phyloP scores from a whole-genome alignment of 2,113 vertebrate species.

The Casuarius casuarius region DNA sequence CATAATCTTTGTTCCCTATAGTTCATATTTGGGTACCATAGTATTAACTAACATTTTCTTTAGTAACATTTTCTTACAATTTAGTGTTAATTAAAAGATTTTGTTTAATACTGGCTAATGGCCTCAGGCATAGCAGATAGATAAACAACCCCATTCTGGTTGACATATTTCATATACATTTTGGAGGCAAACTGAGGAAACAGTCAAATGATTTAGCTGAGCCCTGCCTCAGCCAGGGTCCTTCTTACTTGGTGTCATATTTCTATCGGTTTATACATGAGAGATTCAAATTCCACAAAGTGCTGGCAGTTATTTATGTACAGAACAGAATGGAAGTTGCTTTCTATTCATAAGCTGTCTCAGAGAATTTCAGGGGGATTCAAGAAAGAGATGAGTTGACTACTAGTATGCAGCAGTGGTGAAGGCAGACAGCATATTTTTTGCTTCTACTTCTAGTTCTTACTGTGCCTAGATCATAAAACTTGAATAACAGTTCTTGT shows the following conservation, averaged over 20 bases:
- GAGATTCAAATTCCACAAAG: not conserved
- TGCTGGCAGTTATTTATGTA: not conserved
- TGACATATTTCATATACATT: not conserved
- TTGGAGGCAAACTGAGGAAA: not conserved
- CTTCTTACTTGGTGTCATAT: not conserved
- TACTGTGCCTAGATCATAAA: not conserved
- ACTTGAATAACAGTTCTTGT: not conserved
- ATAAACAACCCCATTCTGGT: not conserved
- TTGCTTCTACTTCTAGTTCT: not conserved
- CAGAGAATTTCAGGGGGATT: not conserved
- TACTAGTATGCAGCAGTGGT: not conserved
- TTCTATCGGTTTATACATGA: not conserved
- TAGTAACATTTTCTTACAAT: not conserved
- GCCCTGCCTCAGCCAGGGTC: not conserved
- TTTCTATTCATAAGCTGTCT: not conserved
- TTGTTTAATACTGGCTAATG: not conserved
- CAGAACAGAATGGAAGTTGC: not conserved
- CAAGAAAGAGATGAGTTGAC: not conserved
- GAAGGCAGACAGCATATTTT: not conserved
- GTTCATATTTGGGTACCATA: not conserved
- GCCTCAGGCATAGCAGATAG: not conserved
- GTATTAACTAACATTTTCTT: not conserved
- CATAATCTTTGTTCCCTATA: not conserved
- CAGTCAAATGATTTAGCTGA: not conserved
- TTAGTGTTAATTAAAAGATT: not conserved